A percentile compares a stretch with the other conserved stretches of the same genome.
These are phyloP conservation scores for Drosophila sproati DNA, from an alignment of 1,140 invertebrate genomes.

Conservation along the genomic window DNA sequence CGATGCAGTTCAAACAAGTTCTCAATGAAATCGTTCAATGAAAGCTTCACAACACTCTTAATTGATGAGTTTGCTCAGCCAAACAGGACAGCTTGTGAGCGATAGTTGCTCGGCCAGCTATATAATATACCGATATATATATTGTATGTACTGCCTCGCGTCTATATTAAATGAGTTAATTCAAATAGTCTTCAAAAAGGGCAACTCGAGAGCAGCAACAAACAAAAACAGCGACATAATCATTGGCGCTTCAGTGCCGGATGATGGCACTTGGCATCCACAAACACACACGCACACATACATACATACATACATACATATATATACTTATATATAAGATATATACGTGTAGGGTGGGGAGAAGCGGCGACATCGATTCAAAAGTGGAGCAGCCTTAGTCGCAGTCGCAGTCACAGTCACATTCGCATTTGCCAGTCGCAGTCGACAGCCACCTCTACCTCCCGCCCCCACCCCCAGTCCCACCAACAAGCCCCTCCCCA, in stretches of 20 bases:
- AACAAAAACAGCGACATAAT: constrained; percentile 64
- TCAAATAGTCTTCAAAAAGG: background rate
- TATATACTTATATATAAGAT: background rate
- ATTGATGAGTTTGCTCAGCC: too few species aligned
- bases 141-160: background rate
- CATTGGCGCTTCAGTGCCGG: constrained; percentile 73
- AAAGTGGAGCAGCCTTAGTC: constrained; percentile 58
- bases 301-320: background rate
- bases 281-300: background rate
- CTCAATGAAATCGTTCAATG: too few species aligned
- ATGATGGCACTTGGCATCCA: constrained; percentile 56
- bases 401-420: background rate
- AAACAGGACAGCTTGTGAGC: too few species aligned
- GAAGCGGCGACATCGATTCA: constrained; percentile 61
- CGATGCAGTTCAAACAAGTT: too few species aligned
- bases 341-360: constrained; percentile 20
- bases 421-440: constrained; percentile 24
- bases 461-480: background rate
- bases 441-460: background rate
- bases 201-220: constrained; percentile 12
- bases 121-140: too few species aligned
- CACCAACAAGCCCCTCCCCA: background rate
- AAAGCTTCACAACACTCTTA: too few species aligned
- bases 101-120: too few species aligned
- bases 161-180: background rate